These are phyloP conservation scores for Labeo calbasu DNA, from an alignment of 2,797 vertebrate genomes.

Conservation along the genomic window DNA sequence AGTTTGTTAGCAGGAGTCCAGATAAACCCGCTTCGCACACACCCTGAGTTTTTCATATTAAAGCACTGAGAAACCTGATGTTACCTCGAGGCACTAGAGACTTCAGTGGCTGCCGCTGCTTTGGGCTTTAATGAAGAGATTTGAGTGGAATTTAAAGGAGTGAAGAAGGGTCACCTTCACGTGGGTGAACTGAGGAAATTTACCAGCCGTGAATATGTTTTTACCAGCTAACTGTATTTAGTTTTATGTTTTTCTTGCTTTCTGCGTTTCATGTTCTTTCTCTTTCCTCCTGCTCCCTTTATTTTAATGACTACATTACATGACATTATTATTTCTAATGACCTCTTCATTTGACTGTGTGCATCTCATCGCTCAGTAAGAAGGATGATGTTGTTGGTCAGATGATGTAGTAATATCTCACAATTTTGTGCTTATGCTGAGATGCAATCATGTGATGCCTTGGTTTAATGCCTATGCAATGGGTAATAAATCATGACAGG, in stretches of 20 bases:
- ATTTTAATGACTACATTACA: conserved; percentile 7
- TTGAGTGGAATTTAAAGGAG: background rate
- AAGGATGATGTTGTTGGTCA: background rate
- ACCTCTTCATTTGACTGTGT: conserved; percentile 8
- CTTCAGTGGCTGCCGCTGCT: background rate
- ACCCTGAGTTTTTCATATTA: background rate
- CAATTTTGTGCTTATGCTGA: background rate
- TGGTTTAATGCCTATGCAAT: background rate
- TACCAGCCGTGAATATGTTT: background rate
- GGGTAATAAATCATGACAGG: background rate
- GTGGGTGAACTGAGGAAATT: background rate
- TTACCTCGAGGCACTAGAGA: background rate
- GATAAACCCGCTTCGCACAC: background rate
- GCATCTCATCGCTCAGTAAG: background rate
- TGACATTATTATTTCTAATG: conserved; percentile 18
- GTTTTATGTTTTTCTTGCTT: background rate
- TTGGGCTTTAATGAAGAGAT: background rate
- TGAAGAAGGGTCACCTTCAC: background rate
- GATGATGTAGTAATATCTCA: background rate
- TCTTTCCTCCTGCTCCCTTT: background rate
- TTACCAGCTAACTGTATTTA: background rate
- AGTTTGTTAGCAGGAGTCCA: background rate
- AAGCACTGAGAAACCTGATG: background rate
- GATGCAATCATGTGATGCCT: background rate
- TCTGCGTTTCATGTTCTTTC: background rate